phyloP scores from a whole-genome alignment of 2,113 vertebrate species.

The Actenoides hombroni region DNA sequence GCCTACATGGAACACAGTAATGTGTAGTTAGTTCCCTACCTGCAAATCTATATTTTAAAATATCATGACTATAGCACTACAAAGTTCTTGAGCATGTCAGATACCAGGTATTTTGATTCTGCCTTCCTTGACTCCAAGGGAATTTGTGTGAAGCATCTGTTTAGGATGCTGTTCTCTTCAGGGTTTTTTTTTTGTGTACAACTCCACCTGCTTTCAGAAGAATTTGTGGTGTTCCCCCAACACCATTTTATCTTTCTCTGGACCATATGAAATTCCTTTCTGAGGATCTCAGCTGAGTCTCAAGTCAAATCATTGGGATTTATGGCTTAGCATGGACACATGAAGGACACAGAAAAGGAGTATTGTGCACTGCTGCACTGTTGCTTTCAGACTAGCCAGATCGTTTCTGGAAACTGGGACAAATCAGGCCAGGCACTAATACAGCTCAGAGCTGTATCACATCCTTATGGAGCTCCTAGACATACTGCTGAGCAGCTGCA shows the following conservation, averaged over 20 bases:
- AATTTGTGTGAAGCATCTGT: background rate
- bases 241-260: background rate
- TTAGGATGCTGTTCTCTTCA: background rate
- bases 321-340: background rate
- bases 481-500: slow-evolving; percentile 18
- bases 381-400: background rate
- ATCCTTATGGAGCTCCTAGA: background rate
- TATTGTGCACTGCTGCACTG: background rate
- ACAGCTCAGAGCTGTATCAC: slow-evolving; percentile 17
- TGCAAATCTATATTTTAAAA: slow-evolving; percentile 5
- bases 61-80: background rate
- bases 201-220: background rate
- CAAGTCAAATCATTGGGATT: background rate
- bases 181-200: background rate
- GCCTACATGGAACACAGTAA: background rate
- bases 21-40: background rate
- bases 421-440: background rate
- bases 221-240: background rate
- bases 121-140: background rate
- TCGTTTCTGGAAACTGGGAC: slow-evolving; percentile 18
- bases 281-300: background rate
- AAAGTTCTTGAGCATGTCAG: background rate
- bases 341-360: background rate
- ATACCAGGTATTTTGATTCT: background rate
- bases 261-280: background rate